Evolutionary conservation across 2,113 vertebrate genomes (phyloP).

Genomic region (Rhinolophus ferrumequinum): DNA sequence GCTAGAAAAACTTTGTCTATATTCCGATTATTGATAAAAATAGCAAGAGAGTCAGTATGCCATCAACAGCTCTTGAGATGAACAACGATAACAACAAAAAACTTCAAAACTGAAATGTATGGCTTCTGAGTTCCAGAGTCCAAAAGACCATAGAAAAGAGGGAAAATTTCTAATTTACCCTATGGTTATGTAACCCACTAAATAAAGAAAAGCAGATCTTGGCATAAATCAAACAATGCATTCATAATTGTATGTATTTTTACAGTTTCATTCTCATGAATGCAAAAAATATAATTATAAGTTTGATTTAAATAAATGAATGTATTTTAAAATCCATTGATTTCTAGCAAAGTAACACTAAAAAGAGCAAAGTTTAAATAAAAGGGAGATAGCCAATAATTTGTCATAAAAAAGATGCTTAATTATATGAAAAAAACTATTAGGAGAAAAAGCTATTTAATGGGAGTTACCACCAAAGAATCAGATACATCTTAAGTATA

Average conservation of each 20-base stretch:
- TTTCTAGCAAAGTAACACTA: background rate
- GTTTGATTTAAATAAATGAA: slow-evolving; percentile 21
- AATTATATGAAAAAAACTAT: background rate
- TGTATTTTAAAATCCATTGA: background rate
- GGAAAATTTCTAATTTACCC: background rate
- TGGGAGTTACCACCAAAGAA: background rate
- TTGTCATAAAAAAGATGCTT: background rate
- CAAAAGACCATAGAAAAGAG: background rate
- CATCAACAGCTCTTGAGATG: background rate
- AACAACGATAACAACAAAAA: background rate
- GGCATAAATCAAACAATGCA: background rate
- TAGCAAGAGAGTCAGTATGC: background rate
- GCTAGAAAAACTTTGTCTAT: background rate
- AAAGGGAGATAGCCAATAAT: background rate
- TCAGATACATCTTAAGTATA: background rate
- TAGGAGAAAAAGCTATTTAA: background rate
- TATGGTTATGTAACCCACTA: background rate
- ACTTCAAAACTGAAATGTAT: background rate
- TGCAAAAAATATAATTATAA: background rate
- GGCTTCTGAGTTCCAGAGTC: background rate
- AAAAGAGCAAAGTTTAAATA: background rate
- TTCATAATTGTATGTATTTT: background rate
- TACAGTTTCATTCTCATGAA: background rate
- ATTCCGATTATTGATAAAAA: background rate
- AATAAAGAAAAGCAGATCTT: background rate